Conservation (phyloP, 2,113 vertebrate genomes). For the Cephalopterus ornatus region DNA sequence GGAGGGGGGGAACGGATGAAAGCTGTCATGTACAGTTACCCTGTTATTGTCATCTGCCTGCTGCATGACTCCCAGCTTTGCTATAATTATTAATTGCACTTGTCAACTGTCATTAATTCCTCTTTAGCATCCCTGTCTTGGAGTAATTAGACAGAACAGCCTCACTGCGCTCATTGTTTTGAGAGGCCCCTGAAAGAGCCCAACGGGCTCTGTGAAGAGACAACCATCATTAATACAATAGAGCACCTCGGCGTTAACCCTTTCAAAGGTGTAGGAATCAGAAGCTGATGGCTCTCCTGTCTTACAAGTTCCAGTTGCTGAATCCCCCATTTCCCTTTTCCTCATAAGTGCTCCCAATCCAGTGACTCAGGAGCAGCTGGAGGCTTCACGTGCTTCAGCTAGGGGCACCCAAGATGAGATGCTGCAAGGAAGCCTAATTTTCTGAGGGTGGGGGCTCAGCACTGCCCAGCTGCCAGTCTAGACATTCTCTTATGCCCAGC, state of each 20-base stretch:
- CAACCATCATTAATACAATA: constrained; percentile 69
- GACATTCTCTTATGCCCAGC: accelerated
- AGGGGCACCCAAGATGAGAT: background rate
- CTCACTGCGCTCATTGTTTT: constrained; percentile 77
- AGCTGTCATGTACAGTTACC: constrained; percentile 77
- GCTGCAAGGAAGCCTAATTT: background rate
- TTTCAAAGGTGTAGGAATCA: background rate
- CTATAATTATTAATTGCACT: constrained; percentile 92
- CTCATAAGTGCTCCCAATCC: background rate
- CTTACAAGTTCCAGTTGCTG: background rate
- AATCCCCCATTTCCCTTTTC: background rate
- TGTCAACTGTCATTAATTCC: constrained; percentile 87
- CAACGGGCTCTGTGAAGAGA: constrained; percentile 60
- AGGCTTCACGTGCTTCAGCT: background rate
- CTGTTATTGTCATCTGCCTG: constrained; percentile 80
- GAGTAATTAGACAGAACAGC: constrained; percentile 82
- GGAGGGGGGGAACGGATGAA: constrained; percentile 52
- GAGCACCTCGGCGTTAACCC: constrained; percentile 68
- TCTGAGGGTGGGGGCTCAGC: background rate
- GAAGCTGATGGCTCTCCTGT: accelerated
- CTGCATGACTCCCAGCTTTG: constrained; percentile 77
- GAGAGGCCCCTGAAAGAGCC: constrained; percentile 74
- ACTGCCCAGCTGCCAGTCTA: background rate
- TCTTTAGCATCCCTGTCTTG: constrained; percentile 84
- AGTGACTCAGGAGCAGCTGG: background rate